Evolutionary conservation across 2,797 vertebrate genomes (phyloP), one percentile per base, ranked within the genome.

Genomic region (Echiichthys vipera): DNA sequence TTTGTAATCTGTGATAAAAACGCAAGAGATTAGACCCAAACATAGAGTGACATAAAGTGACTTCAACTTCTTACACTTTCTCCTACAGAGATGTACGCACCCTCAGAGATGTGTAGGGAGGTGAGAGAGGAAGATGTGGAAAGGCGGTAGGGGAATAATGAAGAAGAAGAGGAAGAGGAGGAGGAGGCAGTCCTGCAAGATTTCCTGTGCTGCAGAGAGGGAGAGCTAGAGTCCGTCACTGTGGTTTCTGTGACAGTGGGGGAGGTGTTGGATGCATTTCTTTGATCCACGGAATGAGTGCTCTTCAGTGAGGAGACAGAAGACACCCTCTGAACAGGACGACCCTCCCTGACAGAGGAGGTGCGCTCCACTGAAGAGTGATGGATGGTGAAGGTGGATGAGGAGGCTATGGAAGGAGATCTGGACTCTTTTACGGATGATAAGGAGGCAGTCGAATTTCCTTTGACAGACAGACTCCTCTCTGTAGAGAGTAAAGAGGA

Each of bases 41-140:
- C 7, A 39, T 9, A 14, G 14, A 47, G n/a, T n/a, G n/a, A 51
- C 2, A 30, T 24, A n/a, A 27, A 18, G 9, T 4, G 42, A 46
- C n/a, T 18, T 4, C 36, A 4, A 11, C 30, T 27, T 65, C 34
- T 62, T 12, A 63, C 12, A 39, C 14, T 13, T 22, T 46, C 10
- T 22, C 15, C 13, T 0, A 7, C 2, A 46, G 6, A 45, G 59
- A 42, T 1, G 18, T 36, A 80, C 69, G 1, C 51, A 96, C 94
- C 92, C 59, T 95, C 95, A 65, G 96, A 94, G 53, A 97, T 96
- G 87, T 97, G 94, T 53, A 98, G 92, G 43, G 98, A 97, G 34
- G 96, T 96, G 69, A 98, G 95, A 2, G 97, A 99, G 76, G 96
- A 95, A 3, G 95, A 95, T 0, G 96, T 90, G 27, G 97, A 94